phyloP scores from a whole-genome alignment of 2,797 vertebrate species.

The Garrulus glandarius region DNA sequence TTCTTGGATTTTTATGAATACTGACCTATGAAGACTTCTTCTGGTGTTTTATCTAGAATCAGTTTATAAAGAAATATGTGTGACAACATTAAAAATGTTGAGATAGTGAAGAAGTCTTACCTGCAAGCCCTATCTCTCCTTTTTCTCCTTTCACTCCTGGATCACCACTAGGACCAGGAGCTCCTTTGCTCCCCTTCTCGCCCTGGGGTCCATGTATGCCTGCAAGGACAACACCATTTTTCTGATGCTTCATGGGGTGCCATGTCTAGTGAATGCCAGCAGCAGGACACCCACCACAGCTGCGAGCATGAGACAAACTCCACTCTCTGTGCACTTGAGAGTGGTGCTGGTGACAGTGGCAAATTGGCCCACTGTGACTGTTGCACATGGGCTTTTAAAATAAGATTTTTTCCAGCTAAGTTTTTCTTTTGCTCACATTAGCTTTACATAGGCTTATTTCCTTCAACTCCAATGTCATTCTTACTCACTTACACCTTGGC shows the following conservation, averaged over 20 bases:
- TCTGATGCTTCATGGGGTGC: not conserved
- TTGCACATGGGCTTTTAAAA: not conserved
- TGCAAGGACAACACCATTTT: not conserved
- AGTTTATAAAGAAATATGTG: not conserved
- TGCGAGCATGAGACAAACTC: not conserved
- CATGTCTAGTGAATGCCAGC: accelerated
- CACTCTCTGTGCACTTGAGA: not conserved
- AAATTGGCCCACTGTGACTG: accelerated
- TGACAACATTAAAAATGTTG: not conserved
- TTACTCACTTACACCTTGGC: not conserved
- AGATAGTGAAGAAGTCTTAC: constrained; percentile 3
- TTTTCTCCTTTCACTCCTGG: constrained; percentile 44
- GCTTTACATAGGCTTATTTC: not conserved
- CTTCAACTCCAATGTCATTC: not conserved
- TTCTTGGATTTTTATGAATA: not conserved
- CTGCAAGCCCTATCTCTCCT: not conserved
- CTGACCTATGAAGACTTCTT: not conserved
- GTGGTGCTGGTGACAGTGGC: not conserved
- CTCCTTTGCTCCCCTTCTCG: constrained; percentile 20
- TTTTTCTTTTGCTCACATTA: not conserved
- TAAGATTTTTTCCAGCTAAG: not conserved
- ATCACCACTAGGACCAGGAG: constrained; percentile 9
- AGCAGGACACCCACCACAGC: not conserved
- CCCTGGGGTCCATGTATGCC: constrained; percentile 16
- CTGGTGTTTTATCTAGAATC: not conserved